A percentile compares a stretch with the other conserved stretches of the same genome.
phyloP scores from a whole-genome alignment of 2,113 vertebrate genomes.

The Melanerpes aurifrons region DNA sequence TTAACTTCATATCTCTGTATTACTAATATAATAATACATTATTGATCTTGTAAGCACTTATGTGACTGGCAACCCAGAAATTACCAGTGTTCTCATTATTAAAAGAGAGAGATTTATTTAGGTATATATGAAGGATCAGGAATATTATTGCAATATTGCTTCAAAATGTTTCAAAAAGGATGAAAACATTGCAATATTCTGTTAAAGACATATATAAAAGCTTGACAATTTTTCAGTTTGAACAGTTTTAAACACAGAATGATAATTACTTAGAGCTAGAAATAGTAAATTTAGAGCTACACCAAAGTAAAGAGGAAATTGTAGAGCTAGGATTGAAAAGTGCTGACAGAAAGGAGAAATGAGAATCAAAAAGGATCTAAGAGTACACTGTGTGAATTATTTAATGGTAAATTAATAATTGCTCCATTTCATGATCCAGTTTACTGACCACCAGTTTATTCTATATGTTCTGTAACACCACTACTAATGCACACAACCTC shows the following conservation, averaged over 20 bases:
- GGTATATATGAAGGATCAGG: not conserved
- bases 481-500: not conserved
- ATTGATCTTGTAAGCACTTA: not conserved
- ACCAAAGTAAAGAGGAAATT: not conserved
- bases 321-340: not conserved
- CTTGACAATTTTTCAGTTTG: not conserved
- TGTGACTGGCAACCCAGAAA: not conserved
- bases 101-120: not conserved
- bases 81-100: not conserved
- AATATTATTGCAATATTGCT: not conserved
- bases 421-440: not conserved
- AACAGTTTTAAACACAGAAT: not conserved
- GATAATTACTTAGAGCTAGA: not conserved
- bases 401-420: not conserved
- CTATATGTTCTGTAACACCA: not conserved
- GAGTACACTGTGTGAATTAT: not conserved
- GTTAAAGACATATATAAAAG: not conserved
- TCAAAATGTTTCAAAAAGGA: not conserved
- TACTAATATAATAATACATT: not conserved
- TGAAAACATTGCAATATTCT: not conserved
- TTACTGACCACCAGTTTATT: not conserved
- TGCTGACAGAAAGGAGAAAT: not conserved
- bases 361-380: not conserved
- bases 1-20: not conserved
- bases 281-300: not conserved